Evolutionary conservation across 2,113 vertebrate species (phyloP).

Genomic region (Dinomys branickii): DNA sequence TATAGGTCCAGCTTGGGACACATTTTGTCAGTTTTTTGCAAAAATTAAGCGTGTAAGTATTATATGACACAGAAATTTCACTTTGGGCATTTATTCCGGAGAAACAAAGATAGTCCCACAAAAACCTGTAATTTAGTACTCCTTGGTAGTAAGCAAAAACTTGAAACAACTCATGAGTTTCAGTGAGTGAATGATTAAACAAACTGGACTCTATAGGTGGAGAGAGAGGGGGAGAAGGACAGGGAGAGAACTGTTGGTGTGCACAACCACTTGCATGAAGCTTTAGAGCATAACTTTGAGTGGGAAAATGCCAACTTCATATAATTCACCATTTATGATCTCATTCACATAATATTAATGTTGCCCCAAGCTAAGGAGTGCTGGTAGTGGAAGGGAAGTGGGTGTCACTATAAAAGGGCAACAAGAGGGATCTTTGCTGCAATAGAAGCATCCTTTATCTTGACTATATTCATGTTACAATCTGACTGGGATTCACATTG

Average conservation of each 20-base stretch:
- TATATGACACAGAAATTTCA: background rate
- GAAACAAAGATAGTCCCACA: background rate
- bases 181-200: background rate
- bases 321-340: background rate
- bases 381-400: background rate
- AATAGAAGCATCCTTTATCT: background rate
- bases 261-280: background rate
- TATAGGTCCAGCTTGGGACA: background rate
- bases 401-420: background rate
- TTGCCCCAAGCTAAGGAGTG: background rate
- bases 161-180: background rate
- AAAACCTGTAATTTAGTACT: background rate
- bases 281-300: background rate
- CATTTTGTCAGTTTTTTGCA: background rate
- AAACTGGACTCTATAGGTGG: background rate
- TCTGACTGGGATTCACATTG: background rate
- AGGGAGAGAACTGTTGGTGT: background rate
- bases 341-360: background rate
- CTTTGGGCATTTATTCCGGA: background rate
- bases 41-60: background rate
- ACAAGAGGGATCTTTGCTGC: background rate
- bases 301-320: background rate
- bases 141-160: background rate
- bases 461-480: background rate
- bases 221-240: background rate